These are phyloP conservation scores for Mnemiopsis leidyi DNA, from an alignment of 37 sponge, comb jelly and placozoan species.

Conservation along the genomic window DNA sequence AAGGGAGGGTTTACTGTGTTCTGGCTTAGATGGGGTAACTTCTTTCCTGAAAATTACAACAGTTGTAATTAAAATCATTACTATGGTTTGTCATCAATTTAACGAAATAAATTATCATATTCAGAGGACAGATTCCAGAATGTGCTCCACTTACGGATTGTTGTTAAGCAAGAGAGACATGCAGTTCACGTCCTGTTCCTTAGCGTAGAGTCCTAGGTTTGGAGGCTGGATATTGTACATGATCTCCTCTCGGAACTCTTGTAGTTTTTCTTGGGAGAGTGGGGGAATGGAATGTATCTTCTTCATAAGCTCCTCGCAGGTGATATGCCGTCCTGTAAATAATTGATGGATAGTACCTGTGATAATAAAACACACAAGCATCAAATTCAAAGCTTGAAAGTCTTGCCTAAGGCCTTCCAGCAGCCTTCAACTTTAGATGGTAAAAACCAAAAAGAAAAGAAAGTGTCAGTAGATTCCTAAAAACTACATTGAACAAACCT, in stretches of 20 bases:
- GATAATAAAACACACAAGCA: no score
- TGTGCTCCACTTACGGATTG: constrained; percentile 35
- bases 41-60: no score
- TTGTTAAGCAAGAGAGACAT: constrained; percentile 17
- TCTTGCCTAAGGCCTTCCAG: no score
- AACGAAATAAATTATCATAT: no score
- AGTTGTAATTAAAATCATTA: no score
- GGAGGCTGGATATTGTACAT: constrained; percentile 66
- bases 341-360: no score
- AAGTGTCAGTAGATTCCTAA: no score
- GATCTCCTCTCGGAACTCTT: constrained; percentile 46
- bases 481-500: constrained; percentile 1
- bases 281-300: constrained; percentile 40
- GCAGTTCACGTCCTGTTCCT: constrained; percentile 5
- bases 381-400: no score
- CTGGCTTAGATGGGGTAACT: not conserved
- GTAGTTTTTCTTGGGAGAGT: constrained; percentile 32
- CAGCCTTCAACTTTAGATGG: no score
- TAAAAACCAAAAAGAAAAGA: no score
- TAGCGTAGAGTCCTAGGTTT: constrained; percentile 12
- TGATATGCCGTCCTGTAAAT: constrained; percentile 43
- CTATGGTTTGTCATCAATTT: no score
- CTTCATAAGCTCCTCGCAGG: constrained; percentile 62
- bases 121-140: no score
- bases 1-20: constrained; percentile 29